Evolutionary conservation across 2,797 vertebrate genomes (phyloP), one percentile per base, ranked within the genome.

Genomic region (Salmo trutta): DNA sequence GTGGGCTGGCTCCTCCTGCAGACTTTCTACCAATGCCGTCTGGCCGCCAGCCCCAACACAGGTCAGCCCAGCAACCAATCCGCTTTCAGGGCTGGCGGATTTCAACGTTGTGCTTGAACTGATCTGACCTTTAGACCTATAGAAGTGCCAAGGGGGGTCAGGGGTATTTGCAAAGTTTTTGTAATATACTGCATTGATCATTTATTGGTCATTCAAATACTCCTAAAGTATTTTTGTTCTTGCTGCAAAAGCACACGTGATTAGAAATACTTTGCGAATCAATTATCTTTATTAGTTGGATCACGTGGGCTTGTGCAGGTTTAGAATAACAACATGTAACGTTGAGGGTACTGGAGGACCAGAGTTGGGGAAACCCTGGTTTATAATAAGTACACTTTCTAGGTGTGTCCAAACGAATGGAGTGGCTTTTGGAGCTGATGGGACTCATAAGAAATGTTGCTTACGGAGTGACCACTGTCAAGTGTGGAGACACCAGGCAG

Each of bases 391-490:
- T 65, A 8, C 62, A 59, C 72, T 51, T 52, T 82, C 80, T 83
- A 99, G 98, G 96, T 1, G 94, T 98, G 16, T 73, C 92, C 52
- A 96, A 95, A 82, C 94, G 97, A 85, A 90, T 96, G 94, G 95
- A 98, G 73, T 99, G 98, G 98, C 93, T 99, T 12, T 91, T 99
- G 85, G 95, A 99, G 83, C 88, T 99, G 75, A 99, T 98, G 96
- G 96, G 96, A 74, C 95, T 95, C 81, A 95, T 97, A 70, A 93
- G 96, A 83, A 98, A 95, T n/a, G 76, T 96, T 21, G 93, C 94
- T 0, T 94, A 95, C 17, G 94, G 94, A 47, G 88, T 94, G 36
- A 80, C 85, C 0, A 0, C 90, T 0, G 67, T 94, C 76, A 36
- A 89, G 24, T 93, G 91, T 73, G 83, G 85, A 71, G 71, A 91